Base-by-base conservation (phyloP, 2,888 invertebrate genomes). In the Caenorhabditis plicata region DNA sequence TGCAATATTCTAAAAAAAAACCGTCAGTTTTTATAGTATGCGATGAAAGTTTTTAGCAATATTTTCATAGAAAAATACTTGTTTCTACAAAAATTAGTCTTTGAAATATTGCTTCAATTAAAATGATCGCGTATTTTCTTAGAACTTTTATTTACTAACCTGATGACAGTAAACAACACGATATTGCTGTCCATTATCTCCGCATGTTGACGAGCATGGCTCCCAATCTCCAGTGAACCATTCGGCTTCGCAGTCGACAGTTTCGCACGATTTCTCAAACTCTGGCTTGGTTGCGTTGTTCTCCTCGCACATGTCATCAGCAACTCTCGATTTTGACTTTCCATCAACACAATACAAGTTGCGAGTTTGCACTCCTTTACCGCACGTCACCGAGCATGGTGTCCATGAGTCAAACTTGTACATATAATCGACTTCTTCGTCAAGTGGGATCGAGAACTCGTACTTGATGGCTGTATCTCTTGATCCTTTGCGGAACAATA, bases 371-470 rank as follows among this genome's bases (percentile, higher is more conserved):
- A 68, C 84, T 87, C 94, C 95, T 85, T 90, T 91, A 15, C 93
- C 95, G 80, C 95, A 96, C 8, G 88, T 85, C n/a, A 87, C 87
- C 71, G 87, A 89, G 84, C 95, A 96, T 0, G 87, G 86, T 0
- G 88, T 87, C 82, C 89, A 94, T 63, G 88, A 86, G 36, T 87
- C 88, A 69, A 86, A 86, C 32, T 87, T 86, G 94, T 95, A 96
- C 39, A 87, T 87, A 83, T 92, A 94, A 51, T 78, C 81, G 47
- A 78, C 76, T 36, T 74, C 77, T 76, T 89, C 88, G 75, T 89
- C 88, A 43, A 87, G 87, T 0, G 92, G 92, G 29, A 92, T 86
- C 77, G 91, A 92, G 85, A 92, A 94, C 80, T 92, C 90, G 82
- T 92, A 94, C 54, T 87, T 84, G 7, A 94, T 87, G 1, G 90